Evolutionary conservation across 2,113 vertebrate species (phyloP), one percentile per base, ranked within the genome.

Genomic region (Spheniscus mendiculus): DNA sequence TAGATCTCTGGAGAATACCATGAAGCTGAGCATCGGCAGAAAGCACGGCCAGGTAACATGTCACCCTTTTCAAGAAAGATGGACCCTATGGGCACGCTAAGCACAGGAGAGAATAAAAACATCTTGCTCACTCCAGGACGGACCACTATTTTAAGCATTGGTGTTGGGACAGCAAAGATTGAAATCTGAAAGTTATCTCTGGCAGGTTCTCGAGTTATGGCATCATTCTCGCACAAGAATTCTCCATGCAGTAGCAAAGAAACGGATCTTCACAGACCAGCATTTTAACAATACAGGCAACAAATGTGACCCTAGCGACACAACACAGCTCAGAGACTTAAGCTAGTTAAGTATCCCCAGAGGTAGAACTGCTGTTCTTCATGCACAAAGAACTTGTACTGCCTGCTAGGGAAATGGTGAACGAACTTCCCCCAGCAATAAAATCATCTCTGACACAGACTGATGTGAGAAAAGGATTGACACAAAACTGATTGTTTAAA

Each of bases 351-450:
- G 40, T 44, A 65, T 44, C 45, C 40, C 62, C 52, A 76, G 56
- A 62, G 38, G 42, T 16, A 32, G 9, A 34, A 89, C 0, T 80
- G 67, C 40, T 49, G 45, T 56, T 50, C 52, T 63, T 71, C 65
- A 38, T 17, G 56, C 61, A 79, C 66, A 93, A 83, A 94, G 78
- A 84, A 74, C 47, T 93, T 95, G 38, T 87, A 90, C 74, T 61
- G 87, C 84, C 84, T 83, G 73, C 53, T 94, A 70, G 65, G 87
- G 70, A 82, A 93, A 85, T 15, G 26, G 40, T 96, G 78, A 93
- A 91, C 15, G 44, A 85, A 69, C 81, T 36, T 69, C 89, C 40
- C 61, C 44, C 78, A 91, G 47, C 81, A 93, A 71, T 21, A 84
- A 85, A 82, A 83, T 25, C 5, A 79, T 58, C 72, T 77, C 89